Evolutionary conservation across 2,113 vertebrate genomes (phyloP), one percentile per base, ranked within the genome.

Genomic region (Struthidea cinerea): DNA sequence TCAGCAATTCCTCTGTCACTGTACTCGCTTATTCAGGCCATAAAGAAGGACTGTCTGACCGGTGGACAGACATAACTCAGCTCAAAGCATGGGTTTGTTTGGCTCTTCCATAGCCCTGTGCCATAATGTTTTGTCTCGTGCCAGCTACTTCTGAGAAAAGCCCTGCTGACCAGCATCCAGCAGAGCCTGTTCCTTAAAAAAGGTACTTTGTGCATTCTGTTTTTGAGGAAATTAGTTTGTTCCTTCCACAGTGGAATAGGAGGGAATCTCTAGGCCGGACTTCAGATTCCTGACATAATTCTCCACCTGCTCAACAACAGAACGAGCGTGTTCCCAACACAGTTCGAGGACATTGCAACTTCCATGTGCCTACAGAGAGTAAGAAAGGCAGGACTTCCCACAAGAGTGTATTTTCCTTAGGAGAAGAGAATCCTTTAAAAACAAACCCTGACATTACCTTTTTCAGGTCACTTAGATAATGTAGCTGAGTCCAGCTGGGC

Each of bases 231-330:
- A 68, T 44, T 15, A 76, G 24, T 23, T 95, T 63, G 32, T 71
- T 91, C 78, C 35, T 91, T 90, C 78, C 78, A 75, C 2, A 5
- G 49, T 13, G 49, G 70, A 85, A 32, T 6, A 14, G 64, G 28
- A 76, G 86, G 69, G 73, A 94, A 90, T 95, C 78, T 93, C 90
- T 37, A 76, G 55, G 73, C 55, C 56, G 69, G 64, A 35, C 27
- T 82, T 71, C 41, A 74, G 79, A 90, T 96, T 94, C 75, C 88
- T 90, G 88, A 33, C 61, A 87, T 86, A 93, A 90, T 90, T 97
- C 41, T 79, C 69, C 84, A 77, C 79, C 84, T 84, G 47, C 79
- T 83, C 50, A 68, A 15, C 30, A 28, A 26, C 50, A 78, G 75
- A 39, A 11, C 4, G 68, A 84, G 65, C 83, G 8, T 1, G 12